phyloP scores from a whole-genome alignment of 1,140 invertebrate species.

The Camponotus vicinus region DNA sequence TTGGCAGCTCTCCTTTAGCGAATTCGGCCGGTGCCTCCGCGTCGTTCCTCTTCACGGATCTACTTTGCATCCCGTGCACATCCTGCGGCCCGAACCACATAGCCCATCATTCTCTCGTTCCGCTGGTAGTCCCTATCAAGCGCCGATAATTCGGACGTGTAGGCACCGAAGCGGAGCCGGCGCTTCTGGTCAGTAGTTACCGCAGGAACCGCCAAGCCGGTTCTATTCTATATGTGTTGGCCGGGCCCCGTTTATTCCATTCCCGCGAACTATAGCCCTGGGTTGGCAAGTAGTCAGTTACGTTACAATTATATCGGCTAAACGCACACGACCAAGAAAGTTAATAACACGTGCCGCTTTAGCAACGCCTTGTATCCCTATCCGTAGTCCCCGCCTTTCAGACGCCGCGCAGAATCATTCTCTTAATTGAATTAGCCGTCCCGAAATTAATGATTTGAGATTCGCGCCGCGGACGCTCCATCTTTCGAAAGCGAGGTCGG shows the following conservation, averaged over 20 bases:
- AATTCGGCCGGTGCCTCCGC: slow-evolving; percentile 28
- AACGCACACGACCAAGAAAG: slow-evolving; percentile 74
- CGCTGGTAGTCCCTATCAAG: slow-evolving; percentile 73
- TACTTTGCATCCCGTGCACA: slow-evolving; percentile 75
- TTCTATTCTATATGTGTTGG: slow-evolving; percentile 69
- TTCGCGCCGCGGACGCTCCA: slow-evolving; percentile 71
- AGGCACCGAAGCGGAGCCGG: slow-evolving; percentile 73
- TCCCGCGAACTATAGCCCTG: slow-evolving; percentile 18
- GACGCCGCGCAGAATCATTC: slow-evolving; percentile 72
- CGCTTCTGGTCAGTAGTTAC: slow-evolving; percentile 80
- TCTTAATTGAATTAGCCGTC: slow-evolving; percentile 84
- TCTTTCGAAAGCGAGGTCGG: slow-evolving; percentile 31
- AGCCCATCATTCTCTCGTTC: slow-evolving; percentile 69
- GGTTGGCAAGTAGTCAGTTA: slow-evolving; percentile 47
- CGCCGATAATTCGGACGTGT: slow-evolving; percentile 74
- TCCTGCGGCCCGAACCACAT: slow-evolving; percentile 60
- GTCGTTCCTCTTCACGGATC: slow-evolving; percentile 41
- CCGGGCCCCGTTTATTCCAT: slow-evolving; percentile 25
- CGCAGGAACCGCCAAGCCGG: slow-evolving; percentile 75
- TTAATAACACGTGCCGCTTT: slow-evolving; percentile 72
- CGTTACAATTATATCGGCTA: slow-evolving; percentile 66
- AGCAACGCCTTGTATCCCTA: slow-evolving; percentile 39
- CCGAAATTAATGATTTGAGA: slow-evolving; percentile 83
- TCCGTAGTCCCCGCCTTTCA: slow-evolving; percentile 50
- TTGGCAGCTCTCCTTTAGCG: slow-evolving; percentile 74